phyloP scores from a whole-genome alignment of 2,113 vertebrate genomes.

The Aythya baeri region DNA sequence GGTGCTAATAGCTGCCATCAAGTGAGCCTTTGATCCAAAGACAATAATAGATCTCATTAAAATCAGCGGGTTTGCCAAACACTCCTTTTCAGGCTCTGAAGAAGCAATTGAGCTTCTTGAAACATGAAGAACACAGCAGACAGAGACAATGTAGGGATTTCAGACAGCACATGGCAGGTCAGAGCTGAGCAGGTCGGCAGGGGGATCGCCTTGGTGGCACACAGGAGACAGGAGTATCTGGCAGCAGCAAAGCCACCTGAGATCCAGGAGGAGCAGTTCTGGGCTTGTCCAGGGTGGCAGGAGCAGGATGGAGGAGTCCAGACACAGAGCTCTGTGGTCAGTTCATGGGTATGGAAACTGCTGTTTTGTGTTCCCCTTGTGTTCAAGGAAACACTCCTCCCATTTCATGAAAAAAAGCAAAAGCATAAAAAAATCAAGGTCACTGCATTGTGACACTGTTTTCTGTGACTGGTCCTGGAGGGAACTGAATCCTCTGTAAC shows the following conservation, averaged over 20 bases:
- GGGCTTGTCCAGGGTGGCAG: fast-evolving
- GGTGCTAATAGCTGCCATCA: slow-evolving; percentile 52
- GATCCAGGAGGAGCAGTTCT: background rate
- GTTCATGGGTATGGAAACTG: background rate
- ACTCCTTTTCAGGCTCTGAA: slow-evolving; percentile 25
- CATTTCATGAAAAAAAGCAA: background rate
- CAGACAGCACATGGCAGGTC: slow-evolving; percentile 9
- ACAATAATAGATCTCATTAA: slow-evolving; percentile 58
- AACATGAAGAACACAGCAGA: background rate
- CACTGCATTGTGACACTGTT: background rate
- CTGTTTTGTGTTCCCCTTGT: background rate
- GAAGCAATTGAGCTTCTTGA: slow-evolving; percentile 5
- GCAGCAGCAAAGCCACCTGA: background rate
- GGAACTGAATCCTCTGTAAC: background rate
- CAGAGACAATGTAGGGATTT: slow-evolving; percentile 31
- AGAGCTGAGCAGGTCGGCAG: background rate
- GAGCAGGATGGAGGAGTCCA: fast-evolving
- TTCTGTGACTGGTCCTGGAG: background rate
- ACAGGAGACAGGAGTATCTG: background rate
- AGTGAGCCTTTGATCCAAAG: slow-evolving; percentile 59
- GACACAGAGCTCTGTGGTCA: background rate
- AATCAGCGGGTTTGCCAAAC: slow-evolving; percentile 26
- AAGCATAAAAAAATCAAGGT: background rate
- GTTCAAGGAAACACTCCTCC: background rate
- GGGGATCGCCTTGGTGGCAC: slow-evolving; percentile 9